phyloP scores from a whole-genome alignment of 2,888 invertebrate species.

The Cerastis rubricosa region DNA sequence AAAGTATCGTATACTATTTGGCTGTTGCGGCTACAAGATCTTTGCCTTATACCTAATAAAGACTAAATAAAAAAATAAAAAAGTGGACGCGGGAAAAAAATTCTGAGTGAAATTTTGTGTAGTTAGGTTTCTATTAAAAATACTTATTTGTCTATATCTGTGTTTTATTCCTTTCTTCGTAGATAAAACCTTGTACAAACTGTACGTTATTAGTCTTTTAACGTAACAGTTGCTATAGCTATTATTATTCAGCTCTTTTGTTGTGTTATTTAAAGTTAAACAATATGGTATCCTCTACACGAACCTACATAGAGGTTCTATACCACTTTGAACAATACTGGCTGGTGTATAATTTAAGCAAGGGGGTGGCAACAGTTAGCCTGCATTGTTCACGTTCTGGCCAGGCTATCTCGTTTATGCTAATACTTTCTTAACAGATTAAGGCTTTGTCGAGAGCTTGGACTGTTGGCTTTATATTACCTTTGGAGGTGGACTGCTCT shows the following conservation, averaged over 20 bases:
- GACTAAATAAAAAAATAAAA: too few relatives aligned
- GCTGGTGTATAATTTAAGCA: conserved; percentile 52
- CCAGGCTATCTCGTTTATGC: conserved; percentile 55
- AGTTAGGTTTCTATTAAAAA: too few relatives aligned
- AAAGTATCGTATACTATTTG: too few relatives aligned
- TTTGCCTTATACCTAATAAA: too few relatives aligned
- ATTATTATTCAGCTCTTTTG: not conserved
- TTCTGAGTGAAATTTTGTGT: too few relatives aligned
- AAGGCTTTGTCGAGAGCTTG: conserved; percentile 44
- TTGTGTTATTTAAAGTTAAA: not conserved
- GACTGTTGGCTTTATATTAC: conserved; percentile 32
- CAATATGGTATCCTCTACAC: conserved; percentile 10
- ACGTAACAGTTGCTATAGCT: too few relatives aligned
- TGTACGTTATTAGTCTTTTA: too few relatives aligned
- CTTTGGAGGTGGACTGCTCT: conserved; percentile 15
- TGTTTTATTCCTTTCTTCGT: too few relatives aligned
- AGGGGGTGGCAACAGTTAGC: conserved; percentile 54
- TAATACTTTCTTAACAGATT: conserved; percentile 66
- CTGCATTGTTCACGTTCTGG: conserved; percentile 52
- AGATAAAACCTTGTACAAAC: too few relatives aligned
- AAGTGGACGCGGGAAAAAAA: too few relatives aligned
- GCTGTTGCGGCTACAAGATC: too few relatives aligned
- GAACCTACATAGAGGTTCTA: conserved; percentile 7
- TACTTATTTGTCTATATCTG: too few relatives aligned
- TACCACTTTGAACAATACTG: conserved; percentile 41